phyloP scores from a whole-genome alignment of 2,113 vertebrate genomes.

The Hippolais icterina region DNA sequence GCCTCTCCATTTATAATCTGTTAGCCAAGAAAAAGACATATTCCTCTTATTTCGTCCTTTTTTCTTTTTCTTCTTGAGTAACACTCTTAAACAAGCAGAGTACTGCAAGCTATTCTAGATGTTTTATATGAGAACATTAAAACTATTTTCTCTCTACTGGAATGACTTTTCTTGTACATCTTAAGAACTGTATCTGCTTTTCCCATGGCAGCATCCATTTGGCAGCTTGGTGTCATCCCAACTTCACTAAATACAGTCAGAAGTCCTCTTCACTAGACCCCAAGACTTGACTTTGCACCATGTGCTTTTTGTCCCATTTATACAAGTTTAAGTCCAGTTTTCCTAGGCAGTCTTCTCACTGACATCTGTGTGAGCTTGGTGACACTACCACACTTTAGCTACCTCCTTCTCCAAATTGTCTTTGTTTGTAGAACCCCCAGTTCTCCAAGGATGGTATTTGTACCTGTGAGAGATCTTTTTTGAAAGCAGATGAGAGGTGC shows the following conservation, averaged over 20 bases:
- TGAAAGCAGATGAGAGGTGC: background rate
- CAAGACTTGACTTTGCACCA: background rate
- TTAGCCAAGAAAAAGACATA: background rate
- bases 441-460: background rate
- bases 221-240: background rate
- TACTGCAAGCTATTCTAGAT: background rate
- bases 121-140: background rate
- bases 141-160: background rate
- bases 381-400: background rate
- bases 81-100: background rate
- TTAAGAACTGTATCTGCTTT: background rate
- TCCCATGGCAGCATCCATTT: background rate
- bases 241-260: background rate
- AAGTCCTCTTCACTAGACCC: background rate
- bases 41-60: background rate
- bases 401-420: background rate
- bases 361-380: background rate
- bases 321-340: background rate
- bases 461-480: background rate
- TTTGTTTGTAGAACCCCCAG: background rate
- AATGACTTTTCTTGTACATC: background rate
- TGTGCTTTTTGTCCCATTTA: background rate
- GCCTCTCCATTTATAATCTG: background rate
- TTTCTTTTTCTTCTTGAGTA: background rate
- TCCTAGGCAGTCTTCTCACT: background rate